Base-by-base conservation (phyloP, 2,888 invertebrate genomes). In the Hydrotaea cyrtoneurina region DNA sequence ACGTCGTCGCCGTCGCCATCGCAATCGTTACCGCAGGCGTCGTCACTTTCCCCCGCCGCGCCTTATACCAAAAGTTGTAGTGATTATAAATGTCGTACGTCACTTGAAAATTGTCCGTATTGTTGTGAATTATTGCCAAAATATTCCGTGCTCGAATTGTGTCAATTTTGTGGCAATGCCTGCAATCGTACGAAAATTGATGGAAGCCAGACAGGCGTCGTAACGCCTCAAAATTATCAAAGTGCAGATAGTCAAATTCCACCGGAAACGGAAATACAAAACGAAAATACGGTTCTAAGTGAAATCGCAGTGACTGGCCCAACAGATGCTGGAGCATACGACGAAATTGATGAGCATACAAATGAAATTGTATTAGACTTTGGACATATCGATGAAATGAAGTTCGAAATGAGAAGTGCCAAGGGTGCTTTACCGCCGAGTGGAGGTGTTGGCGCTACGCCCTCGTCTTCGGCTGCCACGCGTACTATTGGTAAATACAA, bases 381-480 rank as follows among this genome's bases (percentile, higher is more conserved):
- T 50, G 23, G n/a, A 43, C 19, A 69, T 36, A n/a, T 66, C 74
- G 78, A 62, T 82, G 89, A 89, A 31, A 90, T 90, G 90, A 91
- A 91, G 87, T 88, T 88, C 83, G 90, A 90, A 83, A 86, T 89
- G 82, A 89, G 87, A 72, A 83, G 87, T 77, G 83, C 77, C 17
- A 86, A 86, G 73, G 76, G 62, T 82, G 76, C 84, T 75, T 21
- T 82, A 77, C 85, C 86, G 84, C 62, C 86, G 82, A 46, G 39
- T 39, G 39, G 39, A 4, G 31, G 26, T 23, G 26, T 3, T 3
- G 17, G 2, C 7, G 31, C 31, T 1, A n/a, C 87, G 23, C 72
- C 46, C 86, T 7, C 21, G 62, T 5, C 81, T 46, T 26, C 86
- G 39, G 71, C 46, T 13, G 11, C 69, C 43, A 64, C 74, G 46